A percentile compares a stretch with the other conserved stretches of the same genome.
Evolutionary conservation across 2,113 vertebrate genomes (phyloP).

Genomic region (Oophaga pumilio): DNA sequence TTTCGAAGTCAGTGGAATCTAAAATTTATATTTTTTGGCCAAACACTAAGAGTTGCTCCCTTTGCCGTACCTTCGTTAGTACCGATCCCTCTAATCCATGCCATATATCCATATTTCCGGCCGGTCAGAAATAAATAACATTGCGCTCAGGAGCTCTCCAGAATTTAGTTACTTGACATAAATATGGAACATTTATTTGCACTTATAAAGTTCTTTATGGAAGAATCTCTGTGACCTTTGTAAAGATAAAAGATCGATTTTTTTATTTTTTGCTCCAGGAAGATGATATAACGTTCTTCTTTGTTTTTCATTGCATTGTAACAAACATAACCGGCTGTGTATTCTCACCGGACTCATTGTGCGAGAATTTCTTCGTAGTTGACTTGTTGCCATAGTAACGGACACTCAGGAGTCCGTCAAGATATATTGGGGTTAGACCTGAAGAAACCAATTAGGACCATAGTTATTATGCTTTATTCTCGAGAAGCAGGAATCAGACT

Average conservation of each 20-base stretch:
- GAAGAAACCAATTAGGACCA: conserved; percentile 32
- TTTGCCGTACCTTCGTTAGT: no score
- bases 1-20: no score
- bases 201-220: neutral
- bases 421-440: neutral
- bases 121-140: neutral
- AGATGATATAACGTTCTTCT: neutral
- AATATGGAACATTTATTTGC: neutral
- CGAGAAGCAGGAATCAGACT: neutral
- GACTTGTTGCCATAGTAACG: neutral
- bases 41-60: no score
- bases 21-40: no score
- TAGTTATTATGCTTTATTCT: neutral
- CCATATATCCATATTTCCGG: no score
- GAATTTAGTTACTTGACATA: neutral
- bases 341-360: neutral
- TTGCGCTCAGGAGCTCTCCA: neutral
- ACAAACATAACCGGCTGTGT: neutral
- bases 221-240: neutral
- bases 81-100: no score
- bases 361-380: neutral
- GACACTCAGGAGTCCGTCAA: neutral
- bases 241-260: neutral
- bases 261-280: neutral
- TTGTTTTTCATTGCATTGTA: neutral